These are phyloP conservation scores for Metacarcinus magister DNA, from an alignment of 2,888 invertebrate genomes.

Conservation along the genomic window DNA sequence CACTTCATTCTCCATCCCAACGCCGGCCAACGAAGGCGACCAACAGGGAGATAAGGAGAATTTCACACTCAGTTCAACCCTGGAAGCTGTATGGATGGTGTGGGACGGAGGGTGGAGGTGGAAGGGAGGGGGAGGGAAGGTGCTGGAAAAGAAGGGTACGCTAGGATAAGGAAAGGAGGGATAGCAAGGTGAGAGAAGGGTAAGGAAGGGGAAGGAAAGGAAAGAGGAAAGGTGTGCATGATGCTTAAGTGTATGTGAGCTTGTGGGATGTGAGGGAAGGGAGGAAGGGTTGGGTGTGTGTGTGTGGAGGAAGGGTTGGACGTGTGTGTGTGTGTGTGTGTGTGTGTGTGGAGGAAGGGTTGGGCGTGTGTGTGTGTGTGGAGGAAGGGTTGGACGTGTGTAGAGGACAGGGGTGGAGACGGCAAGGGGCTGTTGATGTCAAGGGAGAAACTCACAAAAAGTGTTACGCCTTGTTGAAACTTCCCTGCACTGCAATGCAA, in stretches of 20 bases:
- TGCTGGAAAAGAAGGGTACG: neutral
- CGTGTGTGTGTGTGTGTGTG: no score
- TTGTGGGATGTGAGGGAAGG: neutral
- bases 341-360: no score
- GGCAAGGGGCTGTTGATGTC: neutral
- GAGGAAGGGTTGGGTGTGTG: neutral
- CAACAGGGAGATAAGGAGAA: neutral
- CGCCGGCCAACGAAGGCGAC: neutral
- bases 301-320: no score
- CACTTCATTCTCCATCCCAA: neutral
- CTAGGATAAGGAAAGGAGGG: neutral
- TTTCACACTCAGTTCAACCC: constrained; percentile 22
- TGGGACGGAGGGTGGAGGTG: neutral
- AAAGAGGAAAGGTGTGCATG: no score
- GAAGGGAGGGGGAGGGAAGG: neutral
- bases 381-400: no score
- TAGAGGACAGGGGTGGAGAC: no score
- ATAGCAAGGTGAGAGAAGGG: neutral
- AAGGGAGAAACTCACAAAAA: neutral
- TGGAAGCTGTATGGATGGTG: neutral
- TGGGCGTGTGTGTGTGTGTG: no score
- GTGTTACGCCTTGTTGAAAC: neutral
- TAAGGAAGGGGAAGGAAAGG: neutral
- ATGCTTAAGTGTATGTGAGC: neutral
- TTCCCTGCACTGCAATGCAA: neutral